phyloP scores from a whole-genome alignment of 2,797 vertebrate species.

The Euthynnus affinis region DNA sequence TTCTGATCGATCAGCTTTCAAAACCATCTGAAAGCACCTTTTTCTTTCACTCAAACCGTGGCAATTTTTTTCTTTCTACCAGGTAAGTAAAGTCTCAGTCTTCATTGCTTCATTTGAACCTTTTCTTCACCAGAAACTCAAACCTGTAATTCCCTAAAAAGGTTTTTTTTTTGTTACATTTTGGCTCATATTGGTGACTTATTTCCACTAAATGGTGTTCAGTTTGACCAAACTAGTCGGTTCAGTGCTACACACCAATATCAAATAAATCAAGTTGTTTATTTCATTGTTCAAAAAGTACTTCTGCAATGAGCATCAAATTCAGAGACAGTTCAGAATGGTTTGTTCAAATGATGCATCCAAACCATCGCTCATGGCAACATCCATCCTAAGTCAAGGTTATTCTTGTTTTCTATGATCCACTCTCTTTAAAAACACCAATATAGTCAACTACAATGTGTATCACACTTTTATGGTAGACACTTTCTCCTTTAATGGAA shows the following conservation, averaged over 20 bases:
- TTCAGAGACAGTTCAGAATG: neutral
- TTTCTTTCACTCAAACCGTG: neutral
- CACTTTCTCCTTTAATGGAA: neutral
- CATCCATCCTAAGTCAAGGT: neutral
- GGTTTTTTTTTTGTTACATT: neutral
- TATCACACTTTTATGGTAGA: neutral
- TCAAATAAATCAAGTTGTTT: neutral
- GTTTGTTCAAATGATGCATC: conserved; percentile 6
- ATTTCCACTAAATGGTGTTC: neutral
- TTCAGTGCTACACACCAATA: neutral
- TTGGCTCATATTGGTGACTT: neutral
- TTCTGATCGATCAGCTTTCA: neutral
- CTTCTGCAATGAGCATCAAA: neutral
- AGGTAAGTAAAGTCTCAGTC: conserved; percentile 1
- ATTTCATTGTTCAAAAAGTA: neutral
- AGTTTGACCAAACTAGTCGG: neutral
- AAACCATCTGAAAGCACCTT: neutral
- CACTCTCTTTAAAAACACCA: neutral
- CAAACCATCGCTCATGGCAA: neutral
- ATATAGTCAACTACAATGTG: neutral
- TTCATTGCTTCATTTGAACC: neutral
- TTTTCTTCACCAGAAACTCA: neutral
- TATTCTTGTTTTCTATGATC: neutral
- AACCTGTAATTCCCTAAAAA: too few species aligned
- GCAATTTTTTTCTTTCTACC: neutral